Base-by-base conservation (phyloP, 2,797 vertebrate genomes). In the Lagorchestes hirsutus region DNA sequence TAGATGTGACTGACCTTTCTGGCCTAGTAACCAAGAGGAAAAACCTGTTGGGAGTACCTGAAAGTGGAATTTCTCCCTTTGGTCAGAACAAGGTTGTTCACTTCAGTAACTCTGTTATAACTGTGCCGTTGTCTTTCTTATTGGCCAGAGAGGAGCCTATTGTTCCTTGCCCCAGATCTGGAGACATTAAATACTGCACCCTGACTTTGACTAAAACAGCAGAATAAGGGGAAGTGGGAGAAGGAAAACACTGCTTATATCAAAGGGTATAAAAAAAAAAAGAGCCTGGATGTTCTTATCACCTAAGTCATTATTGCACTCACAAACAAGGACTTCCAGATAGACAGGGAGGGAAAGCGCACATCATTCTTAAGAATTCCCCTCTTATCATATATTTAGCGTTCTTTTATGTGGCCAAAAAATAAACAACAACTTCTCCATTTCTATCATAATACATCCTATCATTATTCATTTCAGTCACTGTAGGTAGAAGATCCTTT, bases 41-140 rank as follows among this genome's bases (percentile, higher is more conserved):
- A 99, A 98, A 98, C 98, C 99, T 99, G 98, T 98, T 98, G 99
- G 99, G 99, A 99, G 98, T 98, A 98, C 98, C 98, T 99, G 98
- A 99, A 99, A 99, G 97, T 90, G 98, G 96, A 97, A 98, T 91
- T 57, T 94, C 97, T 98, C 93, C 97, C 98, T 96, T 97, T 97
- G 98, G 98, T 98, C 95, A 58, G 98, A 97, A 98, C 97, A 92
- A 97, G 97, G 97, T 97, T 98, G 98, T 98, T 98, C 98, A 98
- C 97, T 98, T 98, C 98, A 98, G 97, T 98, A 98, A 98, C 92
- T 98, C 97, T 54, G 92, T 96, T 97, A 97, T 97, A 98, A 31
- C 93, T 96, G 90, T 97, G 90, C 96, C 97, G 97, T 98, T 97
- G 96, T 98, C 95, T 98, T 95, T 62, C 98, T 97, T 92, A 95